Conservation (phyloP, 2,888 invertebrate species). For the Nineta flava region DNA sequence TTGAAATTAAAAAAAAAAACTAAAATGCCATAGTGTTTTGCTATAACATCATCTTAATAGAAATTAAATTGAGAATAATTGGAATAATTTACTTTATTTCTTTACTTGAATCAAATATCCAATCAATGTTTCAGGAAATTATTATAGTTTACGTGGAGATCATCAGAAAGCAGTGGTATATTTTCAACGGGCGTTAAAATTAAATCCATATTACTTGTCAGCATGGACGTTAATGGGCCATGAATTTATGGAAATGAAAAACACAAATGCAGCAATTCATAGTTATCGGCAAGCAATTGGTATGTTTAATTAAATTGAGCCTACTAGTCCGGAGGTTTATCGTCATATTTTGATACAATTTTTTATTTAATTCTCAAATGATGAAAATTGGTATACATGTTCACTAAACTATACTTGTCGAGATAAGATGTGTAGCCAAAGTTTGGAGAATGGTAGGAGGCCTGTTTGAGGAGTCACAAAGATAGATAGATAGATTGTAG, state of each 20-base stretch:
- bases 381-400: not conserved
- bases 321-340: not conserved
- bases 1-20: too few relatives aligned
- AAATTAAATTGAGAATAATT: too few relatives aligned
- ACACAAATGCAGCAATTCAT: constrained; percentile 95
- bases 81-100: too few relatives aligned
- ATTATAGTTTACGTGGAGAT: constrained; percentile 87
- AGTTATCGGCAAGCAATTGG: constrained; percentile 94
- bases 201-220: constrained; percentile 86
- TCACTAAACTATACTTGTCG: not conserved
- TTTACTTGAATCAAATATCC: too few relatives aligned
- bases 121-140: constrained; percentile 56
- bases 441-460: too few relatives aligned
- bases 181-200: constrained; percentile 83
- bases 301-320: constrained; percentile 23
- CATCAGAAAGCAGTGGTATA: constrained; percentile 97
- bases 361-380: not conserved
- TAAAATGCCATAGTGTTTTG: too few relatives aligned
- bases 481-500: too few relatives aligned
- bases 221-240: constrained; percentile 99
- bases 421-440: too few relatives aligned
- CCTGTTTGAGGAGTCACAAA: too few relatives aligned
- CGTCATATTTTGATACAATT: too few relatives aligned
- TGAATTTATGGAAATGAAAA: constrained; percentile 97
- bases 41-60: too few relatives aligned